These are phyloP conservation scores for Gnathonemus echidnorhynchus DNA, from an alignment of 2,113 vertebrate genomes.

Conservation along the genomic window DNA sequence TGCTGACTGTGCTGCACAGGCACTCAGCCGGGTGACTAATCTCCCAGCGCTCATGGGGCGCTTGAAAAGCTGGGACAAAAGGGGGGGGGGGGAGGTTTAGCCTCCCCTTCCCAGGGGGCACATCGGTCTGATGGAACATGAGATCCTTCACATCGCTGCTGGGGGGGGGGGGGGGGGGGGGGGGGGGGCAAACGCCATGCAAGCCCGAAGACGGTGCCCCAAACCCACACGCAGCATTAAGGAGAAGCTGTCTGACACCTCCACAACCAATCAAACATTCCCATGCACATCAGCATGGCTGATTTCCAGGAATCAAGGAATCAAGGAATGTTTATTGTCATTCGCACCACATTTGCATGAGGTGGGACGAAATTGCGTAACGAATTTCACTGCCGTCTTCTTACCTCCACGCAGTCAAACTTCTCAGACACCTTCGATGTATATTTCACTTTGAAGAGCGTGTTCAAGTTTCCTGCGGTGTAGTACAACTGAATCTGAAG, in stretches of 20 bases:
- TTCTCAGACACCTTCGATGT: conserved; percentile 83
- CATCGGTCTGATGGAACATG: conserved; percentile 47
- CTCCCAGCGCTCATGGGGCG: conserved; percentile 33
- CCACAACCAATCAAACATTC: neutral
- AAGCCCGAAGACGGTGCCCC: neutral
- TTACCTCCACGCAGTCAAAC: conserved; percentile 94
- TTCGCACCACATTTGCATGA: no score
- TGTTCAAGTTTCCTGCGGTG: conserved; percentile 85
- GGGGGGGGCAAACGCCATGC: neutral
- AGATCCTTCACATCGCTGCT: conserved; percentile 37
- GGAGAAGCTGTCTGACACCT: neutral
- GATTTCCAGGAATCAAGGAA: neutral
- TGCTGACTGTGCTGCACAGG: conserved; percentile 52
- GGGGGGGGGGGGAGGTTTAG: conserved; percentile 31
- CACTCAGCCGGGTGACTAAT: conserved; percentile 41
- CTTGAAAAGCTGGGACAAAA: conserved; percentile 38
- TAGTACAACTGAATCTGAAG: conserved; percentile 93
- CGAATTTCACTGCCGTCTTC: neutral
- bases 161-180: neutral
- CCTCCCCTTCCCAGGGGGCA: conserved; percentile 26
- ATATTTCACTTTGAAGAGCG: conserved; percentile 88
- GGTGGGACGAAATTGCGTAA: no score
- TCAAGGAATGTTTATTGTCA: no score
- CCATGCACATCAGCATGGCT: neutral
- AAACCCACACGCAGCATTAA: neutral